A percentile compares a stretch with the other conserved stretches of the same genome.
Conservation (phyloP, 2,113 vertebrate genomes). For the Canis aureus region DNA sequence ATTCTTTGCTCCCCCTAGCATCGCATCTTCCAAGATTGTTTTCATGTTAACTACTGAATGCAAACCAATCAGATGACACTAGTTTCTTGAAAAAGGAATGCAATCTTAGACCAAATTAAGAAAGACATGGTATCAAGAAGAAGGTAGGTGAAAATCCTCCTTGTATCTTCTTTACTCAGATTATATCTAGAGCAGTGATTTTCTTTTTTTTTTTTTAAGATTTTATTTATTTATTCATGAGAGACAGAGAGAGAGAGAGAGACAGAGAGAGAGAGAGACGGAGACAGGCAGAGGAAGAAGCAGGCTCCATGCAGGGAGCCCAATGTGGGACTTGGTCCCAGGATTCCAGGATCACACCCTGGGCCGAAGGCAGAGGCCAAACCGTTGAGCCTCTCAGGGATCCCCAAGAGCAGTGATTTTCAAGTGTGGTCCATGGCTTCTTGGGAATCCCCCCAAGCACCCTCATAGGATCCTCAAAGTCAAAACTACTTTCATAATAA, state of each 20-base stretch:
- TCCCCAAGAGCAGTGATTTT: background rate
- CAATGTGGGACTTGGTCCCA: too few species aligned
- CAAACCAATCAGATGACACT: background rate
- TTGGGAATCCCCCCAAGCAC: background rate
- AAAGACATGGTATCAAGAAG: background rate
- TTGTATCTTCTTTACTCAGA: background rate
- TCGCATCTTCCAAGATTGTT: background rate
- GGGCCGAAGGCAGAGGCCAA: too few species aligned
- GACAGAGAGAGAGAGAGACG: too few species aligned
- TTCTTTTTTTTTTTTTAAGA: background rate
- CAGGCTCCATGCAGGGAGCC: too few species aligned
- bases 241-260: too few species aligned
- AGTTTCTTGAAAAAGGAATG: background rate
- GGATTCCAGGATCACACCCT: too few species aligned
- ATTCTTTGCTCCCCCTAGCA: background rate
- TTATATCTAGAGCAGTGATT: background rate
- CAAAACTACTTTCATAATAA: background rate
- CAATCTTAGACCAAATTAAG: background rate
- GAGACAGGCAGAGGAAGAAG: too few species aligned
- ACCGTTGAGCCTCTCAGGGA: too few species aligned
- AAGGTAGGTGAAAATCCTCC: background rate
- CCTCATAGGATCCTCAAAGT: background rate
- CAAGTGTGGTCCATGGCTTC: background rate
- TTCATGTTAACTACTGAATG: background rate
- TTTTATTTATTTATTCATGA: too few species aligned